These are phyloP conservation scores for Deroptyus accipitrinus DNA, from an alignment of 2,113 vertebrate genomes.

Conservation along the genomic window DNA sequence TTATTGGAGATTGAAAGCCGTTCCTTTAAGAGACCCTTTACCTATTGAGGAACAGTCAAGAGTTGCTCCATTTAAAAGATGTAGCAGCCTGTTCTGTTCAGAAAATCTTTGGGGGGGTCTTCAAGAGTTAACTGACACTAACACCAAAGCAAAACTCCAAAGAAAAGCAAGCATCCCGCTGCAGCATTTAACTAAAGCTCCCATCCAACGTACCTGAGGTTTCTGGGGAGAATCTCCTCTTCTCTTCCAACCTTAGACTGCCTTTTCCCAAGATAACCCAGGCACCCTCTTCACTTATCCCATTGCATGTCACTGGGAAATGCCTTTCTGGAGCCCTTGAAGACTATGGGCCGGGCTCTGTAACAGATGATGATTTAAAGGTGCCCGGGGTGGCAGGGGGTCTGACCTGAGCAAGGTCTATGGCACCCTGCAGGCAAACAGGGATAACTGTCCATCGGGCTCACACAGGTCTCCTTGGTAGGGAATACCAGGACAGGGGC, in stretches of 20 bases:
- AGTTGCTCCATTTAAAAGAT: not conserved
- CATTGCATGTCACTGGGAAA: not conserved
- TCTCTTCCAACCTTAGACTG: not conserved
- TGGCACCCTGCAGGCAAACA: not conserved
- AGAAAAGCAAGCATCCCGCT: not conserved
- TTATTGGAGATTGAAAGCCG: not conserved
- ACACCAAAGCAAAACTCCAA: not conserved
- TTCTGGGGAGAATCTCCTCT: not conserved
- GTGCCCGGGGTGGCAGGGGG: not conserved
- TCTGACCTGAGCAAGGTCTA: not conserved
- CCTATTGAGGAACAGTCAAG: not conserved
- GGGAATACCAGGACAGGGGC: not conserved
- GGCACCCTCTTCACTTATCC: not conserved
- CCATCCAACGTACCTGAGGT: not conserved
- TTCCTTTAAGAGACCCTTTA: not conserved
- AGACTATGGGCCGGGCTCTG: not conserved
- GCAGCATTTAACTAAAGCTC: not conserved
- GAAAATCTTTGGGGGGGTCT: not conserved
- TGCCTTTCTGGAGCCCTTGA: not conserved
- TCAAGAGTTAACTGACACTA: not conserved
- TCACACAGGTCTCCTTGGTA: not conserved
- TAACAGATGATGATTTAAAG: not conserved
- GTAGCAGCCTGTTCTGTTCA: not conserved
- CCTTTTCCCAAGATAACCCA: not conserved
- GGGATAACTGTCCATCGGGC: fast-evolving